A percentile compares a stretch with the other conserved stretches of the same genome.
These are phyloP conservation scores for Ostrea denselamellosa DNA, from an alignment of 1,140 invertebrate genomes.

Conservation along the genomic window DNA sequence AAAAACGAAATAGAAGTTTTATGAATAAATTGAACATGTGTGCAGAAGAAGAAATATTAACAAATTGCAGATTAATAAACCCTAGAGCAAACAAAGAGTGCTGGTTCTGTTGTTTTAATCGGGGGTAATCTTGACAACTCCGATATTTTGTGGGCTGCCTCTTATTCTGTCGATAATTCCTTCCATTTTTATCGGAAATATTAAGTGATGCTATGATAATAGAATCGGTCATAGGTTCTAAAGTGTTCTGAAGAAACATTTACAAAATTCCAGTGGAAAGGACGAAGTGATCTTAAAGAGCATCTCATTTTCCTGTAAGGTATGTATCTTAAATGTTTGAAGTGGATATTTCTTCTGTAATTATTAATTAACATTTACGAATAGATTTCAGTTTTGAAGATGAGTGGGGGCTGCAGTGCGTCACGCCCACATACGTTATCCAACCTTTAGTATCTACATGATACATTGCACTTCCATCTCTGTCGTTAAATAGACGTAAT, in stretches of 20 bases:
- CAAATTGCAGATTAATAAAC: neutral
- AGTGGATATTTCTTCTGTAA: too few relatives aligned
- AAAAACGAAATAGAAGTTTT: neutral
- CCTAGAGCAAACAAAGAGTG: neutral
- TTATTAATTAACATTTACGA: too few relatives aligned
- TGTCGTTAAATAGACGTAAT: too few relatives aligned
- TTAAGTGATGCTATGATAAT: neutral
- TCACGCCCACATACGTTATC: too few relatives aligned
- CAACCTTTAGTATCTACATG: too few relatives aligned
- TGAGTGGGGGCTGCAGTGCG: too few relatives aligned
- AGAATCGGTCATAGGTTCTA: neutral
- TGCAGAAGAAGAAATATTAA: neutral
- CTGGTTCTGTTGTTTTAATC: slow-evolving; percentile 9
- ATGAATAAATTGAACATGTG: neutral
- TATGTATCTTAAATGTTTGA: too few relatives aligned
- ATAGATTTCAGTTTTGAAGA: too few relatives aligned
- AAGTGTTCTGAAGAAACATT: neutral
- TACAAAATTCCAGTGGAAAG: neutral
- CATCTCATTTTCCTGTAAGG: too few relatives aligned
- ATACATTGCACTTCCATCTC: too few relatives aligned
- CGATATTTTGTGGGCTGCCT: neutral
- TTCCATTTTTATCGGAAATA: neutral
- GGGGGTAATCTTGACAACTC: slow-evolving; percentile 8
- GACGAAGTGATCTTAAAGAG: too few relatives aligned
- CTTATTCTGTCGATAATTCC: neutral